A percentile compares a stretch with the other conserved stretches of the same genome.
phyloP scores from a whole-genome alignment of 2,113 vertebrate genomes.

The cat (Felis catus) region DNA sequence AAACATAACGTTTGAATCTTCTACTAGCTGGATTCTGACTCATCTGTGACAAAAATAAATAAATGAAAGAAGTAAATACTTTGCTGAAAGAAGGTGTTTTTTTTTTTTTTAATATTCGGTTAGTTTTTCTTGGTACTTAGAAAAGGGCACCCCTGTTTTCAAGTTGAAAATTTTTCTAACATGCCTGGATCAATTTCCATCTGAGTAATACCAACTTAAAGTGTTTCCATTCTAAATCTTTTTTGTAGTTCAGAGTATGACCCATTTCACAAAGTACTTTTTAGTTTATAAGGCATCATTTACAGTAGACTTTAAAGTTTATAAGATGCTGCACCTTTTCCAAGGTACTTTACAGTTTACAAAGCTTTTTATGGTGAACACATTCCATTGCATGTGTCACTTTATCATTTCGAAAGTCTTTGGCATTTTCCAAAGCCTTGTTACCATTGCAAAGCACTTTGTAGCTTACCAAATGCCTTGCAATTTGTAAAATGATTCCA shows the following conservation, averaged over 20 bases:
- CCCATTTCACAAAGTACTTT: background rate
- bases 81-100: background rate
- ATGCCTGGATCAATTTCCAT: background rate
- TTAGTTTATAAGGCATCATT: conserved; percentile 5
- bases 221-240: background rate
- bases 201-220: background rate
- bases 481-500: conserved; percentile 44
- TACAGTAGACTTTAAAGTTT: background rate
- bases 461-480: conserved; percentile 40
- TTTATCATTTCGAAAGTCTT: conserved; percentile 54
- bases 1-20: background rate
- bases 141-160: background rate
- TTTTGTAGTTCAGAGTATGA: conserved; percentile 22
- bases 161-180: conserved; percentile 40
- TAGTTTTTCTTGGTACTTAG: background rate
- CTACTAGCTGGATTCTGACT: background rate
- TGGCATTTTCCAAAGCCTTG: conserved; percentile 15
- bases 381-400: background rate
- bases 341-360: conserved; percentile 6
- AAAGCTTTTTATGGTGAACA: background rate
- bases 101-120: background rate
- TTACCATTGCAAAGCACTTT: conserved; percentile 10
- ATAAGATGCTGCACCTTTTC: background rate
- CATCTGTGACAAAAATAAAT: background rate
- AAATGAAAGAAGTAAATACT: background rate